A percentile compares a stretch with the other conserved stretches of the same genome.
These are phyloP conservation scores for Tringa solitaria DNA, from an alignment of 2,113 vertebrate genomes.

Conservation along the genomic window DNA sequence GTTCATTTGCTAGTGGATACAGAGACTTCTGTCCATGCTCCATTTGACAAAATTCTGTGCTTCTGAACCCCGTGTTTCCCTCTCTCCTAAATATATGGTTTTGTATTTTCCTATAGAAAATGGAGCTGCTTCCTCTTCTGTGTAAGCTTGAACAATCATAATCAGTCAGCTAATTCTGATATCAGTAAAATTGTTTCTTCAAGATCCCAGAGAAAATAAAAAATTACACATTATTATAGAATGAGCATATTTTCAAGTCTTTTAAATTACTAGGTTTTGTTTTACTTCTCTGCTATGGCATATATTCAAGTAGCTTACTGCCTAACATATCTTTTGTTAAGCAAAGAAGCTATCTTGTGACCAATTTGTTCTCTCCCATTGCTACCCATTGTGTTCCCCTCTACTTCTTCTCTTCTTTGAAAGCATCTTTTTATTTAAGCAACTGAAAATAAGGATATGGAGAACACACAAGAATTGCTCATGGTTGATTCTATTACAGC, in stretches of 20 bases:
- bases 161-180: neutral
- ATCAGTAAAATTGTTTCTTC: neutral
- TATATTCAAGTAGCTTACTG: neutral
- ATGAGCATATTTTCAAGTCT: neutral
- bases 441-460: neutral
- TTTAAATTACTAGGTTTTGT: neutral
- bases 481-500: neutral
- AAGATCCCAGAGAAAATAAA: neutral
- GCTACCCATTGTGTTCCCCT: neutral
- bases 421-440: neutral
- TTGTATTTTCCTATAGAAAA: neutral
- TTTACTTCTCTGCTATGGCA: neutral
- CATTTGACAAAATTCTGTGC: neutral
- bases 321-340: neutral
- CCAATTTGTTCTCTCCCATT: neutral
- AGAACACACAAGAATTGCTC: neutral
- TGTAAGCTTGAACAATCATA: neutral
- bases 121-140: neutral
- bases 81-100: neutral
- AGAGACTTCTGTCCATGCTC: neutral
- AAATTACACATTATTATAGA: neutral
- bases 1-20: neutral
- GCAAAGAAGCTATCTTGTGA: neutral
- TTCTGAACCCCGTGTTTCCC: neutral
- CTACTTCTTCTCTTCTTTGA: neutral